Evolutionary conservation across 2,113 vertebrate species (phyloP).

Genomic region (Apistogramma diplotaenia): DNA sequence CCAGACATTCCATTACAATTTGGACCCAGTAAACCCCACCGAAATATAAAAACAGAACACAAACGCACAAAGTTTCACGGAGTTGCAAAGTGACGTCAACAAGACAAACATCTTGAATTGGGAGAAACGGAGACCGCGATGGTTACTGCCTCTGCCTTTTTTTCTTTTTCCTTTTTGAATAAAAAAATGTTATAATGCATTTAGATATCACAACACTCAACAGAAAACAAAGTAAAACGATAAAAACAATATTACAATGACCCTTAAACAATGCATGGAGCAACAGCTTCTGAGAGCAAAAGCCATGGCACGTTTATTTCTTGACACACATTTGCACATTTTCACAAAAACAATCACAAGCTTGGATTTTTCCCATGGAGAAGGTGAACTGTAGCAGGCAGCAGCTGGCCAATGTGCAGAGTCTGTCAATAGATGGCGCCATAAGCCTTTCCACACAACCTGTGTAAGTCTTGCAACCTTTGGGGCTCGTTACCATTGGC

Average conservation of each 20-base stretch:
- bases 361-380: conserved; percentile 5
- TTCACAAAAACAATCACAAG: conserved; percentile 43
- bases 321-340: conserved; percentile 6
- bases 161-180: conserved; percentile 19
- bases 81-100: conserved; percentile 19
- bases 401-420: background rate
- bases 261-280: conserved; percentile 20
- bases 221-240: conserved; percentile 26
- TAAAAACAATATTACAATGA: conserved; percentile 25
- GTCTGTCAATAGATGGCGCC: conserved; percentile 47
- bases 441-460: background rate
- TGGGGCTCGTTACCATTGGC: background rate
- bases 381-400: background rate
- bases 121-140: conserved; percentile 32
- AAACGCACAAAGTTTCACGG: conserved; percentile 9
- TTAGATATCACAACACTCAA: conserved; percentile 64
- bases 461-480: background rate
- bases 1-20: conserved; percentile 58
- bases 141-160: conserved; percentile 11
- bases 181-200: conserved; percentile 57
- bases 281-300: conserved; percentile 14
- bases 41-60: conserved; percentile 3
- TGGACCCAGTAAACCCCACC: conserved; percentile 62
- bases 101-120: conserved; percentile 8
- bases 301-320: conserved; percentile 41